Evolutionary conservation across 2,113 vertebrate species (phyloP).

Genomic region (Calonectris borealis): DNA sequence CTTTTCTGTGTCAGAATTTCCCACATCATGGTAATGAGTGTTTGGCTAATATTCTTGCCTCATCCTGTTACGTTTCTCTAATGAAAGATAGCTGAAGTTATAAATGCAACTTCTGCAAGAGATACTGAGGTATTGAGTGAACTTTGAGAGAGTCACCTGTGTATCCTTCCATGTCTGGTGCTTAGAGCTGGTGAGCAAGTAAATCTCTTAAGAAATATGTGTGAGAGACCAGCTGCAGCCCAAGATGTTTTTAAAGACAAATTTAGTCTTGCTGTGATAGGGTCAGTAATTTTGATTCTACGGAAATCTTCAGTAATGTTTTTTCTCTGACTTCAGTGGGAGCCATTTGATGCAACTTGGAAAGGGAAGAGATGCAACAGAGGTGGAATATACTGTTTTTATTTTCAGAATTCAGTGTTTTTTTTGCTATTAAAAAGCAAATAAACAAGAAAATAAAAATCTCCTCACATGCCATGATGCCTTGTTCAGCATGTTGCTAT

Average conservation of each 20-base stretch:
- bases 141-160: background rate
- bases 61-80: background rate
- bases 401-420: background rate
- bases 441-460: background rate
- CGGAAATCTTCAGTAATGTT: background rate
- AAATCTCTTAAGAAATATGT: background rate
- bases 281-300: background rate
- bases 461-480: background rate
- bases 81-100: background rate
- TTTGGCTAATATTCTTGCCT: background rate
- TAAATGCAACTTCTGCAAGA: background rate
- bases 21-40: fast-evolving
- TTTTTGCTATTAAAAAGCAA: background rate
- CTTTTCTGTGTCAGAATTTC: background rate
- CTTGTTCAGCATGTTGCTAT: background rate
- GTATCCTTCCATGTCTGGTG: background rate
- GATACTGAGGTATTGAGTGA: background rate
- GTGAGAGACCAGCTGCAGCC: background rate
- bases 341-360: background rate
- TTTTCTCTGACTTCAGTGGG: background rate
- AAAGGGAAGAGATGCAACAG: background rate
- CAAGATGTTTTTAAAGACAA: background rate
- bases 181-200: background rate
- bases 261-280: background rate
- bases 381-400: background rate